Evolutionary conservation across 2,888 invertebrate species (phyloP).

Genomic region (Nephrotoma flavescens): DNA sequence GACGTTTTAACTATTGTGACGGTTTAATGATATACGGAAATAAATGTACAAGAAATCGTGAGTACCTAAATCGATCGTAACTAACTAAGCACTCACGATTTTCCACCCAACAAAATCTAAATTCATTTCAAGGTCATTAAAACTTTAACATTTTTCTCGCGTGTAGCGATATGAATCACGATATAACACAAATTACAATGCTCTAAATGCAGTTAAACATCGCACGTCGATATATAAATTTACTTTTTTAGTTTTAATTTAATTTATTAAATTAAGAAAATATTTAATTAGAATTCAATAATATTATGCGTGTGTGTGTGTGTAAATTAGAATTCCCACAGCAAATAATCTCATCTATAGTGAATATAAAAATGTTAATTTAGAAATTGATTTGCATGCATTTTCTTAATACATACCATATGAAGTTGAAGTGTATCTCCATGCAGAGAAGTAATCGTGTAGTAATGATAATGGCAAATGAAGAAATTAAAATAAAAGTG

Average conservation of each 20-base stretch:
- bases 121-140: background rate
- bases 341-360: background rate
- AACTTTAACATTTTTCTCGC: background rate
- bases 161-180: background rate
- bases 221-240: background rate
- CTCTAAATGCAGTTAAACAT: background rate
- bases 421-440: background rate
- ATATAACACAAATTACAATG: background rate
- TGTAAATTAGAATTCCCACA: background rate
- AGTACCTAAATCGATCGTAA: background rate
- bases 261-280: background rate
- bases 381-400: background rate
- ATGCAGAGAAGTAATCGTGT: background rate
- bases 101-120: background rate
- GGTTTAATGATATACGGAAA: background rate
- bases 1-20: background rate
- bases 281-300: background rate
- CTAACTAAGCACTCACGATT: background rate
- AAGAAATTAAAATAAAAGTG: background rate
- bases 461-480: background rate
- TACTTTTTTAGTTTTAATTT: background rate
- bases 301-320: too few species aligned
- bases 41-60: background rate
- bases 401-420: background rate
- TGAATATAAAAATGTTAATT: background rate